A percentile compares a stretch with the other conserved stretches of the same genome.
phyloP scores from a whole-genome alignment of 2,797 vertebrate genomes.

The Otolemur crassicaudatus region DNA sequence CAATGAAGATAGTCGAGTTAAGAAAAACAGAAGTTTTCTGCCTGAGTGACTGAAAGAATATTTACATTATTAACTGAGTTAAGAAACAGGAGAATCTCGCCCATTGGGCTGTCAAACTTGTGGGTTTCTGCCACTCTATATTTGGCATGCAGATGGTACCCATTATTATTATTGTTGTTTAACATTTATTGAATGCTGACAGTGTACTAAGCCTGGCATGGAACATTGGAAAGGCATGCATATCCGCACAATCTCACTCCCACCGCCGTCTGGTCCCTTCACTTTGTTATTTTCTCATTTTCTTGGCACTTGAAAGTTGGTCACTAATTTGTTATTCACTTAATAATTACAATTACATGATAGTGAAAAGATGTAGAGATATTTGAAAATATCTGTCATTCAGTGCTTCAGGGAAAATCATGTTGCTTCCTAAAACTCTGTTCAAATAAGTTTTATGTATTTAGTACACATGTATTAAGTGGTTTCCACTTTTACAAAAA shows the following conservation, averaged over 20 bases:
- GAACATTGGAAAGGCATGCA: not conserved
- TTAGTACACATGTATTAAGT: not conserved
- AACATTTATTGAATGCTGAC: constrained; percentile 59
- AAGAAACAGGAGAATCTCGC: constrained; percentile 40
- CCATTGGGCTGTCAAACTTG: constrained; percentile 46
- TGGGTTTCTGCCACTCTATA: constrained; percentile 58
- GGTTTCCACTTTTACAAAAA: not conserved
- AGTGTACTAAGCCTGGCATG: constrained; percentile 17
- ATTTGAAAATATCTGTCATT: not conserved
- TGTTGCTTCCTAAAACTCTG: not conserved
- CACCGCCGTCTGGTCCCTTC: constrained; percentile 63
- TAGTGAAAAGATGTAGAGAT: not conserved
- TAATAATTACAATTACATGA: constrained; percentile 41
- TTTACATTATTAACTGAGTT: constrained; percentile 57
- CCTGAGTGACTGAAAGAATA: constrained; percentile 1
- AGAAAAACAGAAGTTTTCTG: not conserved
- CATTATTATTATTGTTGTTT: constrained; percentile 70
- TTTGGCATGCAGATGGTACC: constrained; percentile 65
- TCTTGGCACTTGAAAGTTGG: constrained; percentile 29
- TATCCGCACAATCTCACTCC: constrained; percentile 48
- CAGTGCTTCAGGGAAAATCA: not conserved
- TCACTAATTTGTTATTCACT: constrained; percentile 43
- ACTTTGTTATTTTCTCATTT: constrained; percentile 55
- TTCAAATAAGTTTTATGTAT: not conserved
- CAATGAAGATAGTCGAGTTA: not conserved